Evolutionary conservation across 1,140 invertebrate genomes (phyloP).

Genomic region (Microplitis demolitor): DNA sequence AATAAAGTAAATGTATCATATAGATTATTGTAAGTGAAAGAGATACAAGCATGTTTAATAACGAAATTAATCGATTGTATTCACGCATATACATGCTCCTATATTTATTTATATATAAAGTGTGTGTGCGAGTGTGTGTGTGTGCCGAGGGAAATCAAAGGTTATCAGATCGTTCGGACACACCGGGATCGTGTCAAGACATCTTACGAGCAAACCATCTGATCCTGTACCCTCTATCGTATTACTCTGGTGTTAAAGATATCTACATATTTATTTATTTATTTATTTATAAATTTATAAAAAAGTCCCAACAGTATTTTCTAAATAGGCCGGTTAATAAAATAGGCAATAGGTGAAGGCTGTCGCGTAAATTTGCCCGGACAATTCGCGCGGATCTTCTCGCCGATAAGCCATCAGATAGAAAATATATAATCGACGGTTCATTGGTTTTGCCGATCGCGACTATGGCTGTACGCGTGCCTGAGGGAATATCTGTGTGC

Average conservation of each 20-base stretch:
- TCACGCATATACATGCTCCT: not conserved
- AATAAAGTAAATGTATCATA: constrained; percentile 1
- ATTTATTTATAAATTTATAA: no score
- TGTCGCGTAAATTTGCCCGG: constrained; percentile 17
- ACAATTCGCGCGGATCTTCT: constrained; percentile 19
- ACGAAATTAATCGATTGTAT: not conserved
- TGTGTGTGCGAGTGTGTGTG: not conserved
- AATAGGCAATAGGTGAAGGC: not conserved
- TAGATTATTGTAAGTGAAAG: not conserved
- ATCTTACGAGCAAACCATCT: not conserved
- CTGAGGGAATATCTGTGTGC: constrained; percentile 11
- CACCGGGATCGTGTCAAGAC: not conserved
- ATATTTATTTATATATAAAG: not conserved
- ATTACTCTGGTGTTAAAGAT: not conserved
- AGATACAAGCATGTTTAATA: not conserved
- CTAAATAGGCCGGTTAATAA: not conserved
- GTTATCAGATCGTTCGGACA: constrained; percentile 1
- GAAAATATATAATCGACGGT: constrained; percentile 23
- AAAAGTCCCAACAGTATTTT: not conserved
- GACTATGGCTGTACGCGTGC: constrained; percentile 15
- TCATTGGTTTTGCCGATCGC: constrained; percentile 20
- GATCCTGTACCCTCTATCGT: not conserved
- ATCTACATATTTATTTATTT: no score
- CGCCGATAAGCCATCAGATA: not conserved
- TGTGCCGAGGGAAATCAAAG: not conserved